These are phyloP conservation scores for Dicranocentrus wangi DNA, from an alignment of 2,888 invertebrate species.

Conservation along the genomic window DNA sequence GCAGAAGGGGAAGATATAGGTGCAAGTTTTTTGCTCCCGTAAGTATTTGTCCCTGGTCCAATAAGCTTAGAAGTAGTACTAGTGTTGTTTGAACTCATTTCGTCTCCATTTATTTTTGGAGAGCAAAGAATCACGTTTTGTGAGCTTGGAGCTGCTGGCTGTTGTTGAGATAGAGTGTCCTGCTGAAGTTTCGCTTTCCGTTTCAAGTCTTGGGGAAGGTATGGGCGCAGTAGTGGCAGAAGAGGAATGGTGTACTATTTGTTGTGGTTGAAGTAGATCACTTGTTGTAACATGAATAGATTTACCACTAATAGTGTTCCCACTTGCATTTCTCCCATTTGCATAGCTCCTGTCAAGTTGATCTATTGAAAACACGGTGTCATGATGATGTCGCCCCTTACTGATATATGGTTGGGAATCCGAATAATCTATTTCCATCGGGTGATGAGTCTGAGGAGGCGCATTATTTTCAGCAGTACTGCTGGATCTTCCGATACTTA, in stretches of 20 bases:
- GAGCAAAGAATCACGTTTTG: slow-evolving; percentile 49
- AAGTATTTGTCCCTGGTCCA: slow-evolving; percentile 67
- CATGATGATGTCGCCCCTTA: slow-evolving; percentile 42
- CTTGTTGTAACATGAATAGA: slow-evolving; percentile 37
- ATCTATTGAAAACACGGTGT: slow-evolving; percentile 52
- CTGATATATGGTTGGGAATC: slow-evolving; percentile 59
- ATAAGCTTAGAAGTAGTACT: slow-evolving; percentile 53
- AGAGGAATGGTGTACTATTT: slow-evolving; percentile 51
- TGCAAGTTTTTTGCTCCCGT: slow-evolving; percentile 48
- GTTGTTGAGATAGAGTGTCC: slow-evolving; percentile 1
- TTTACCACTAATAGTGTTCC: slow-evolving; percentile 35
- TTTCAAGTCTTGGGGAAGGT: slow-evolving; percentile 69
- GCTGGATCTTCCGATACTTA: slow-evolving; percentile 42
- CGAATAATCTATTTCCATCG: slow-evolving; percentile 64
- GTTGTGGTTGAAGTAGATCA: slow-evolving; percentile 55
- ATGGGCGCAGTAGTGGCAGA: slow-evolving; percentile 56
- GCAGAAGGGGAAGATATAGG: slow-evolving; percentile 16
- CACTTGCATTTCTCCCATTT: slow-evolving; percentile 36
- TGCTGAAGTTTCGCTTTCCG: slow-evolving; percentile 61
- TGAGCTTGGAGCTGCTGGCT: not conserved
- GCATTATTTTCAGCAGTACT: not conserved
- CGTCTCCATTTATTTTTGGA: slow-evolving; percentile 72
- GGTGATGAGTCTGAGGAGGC: slow-evolving; percentile 4
- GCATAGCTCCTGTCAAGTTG: slow-evolving; percentile 64
- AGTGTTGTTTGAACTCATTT: slow-evolving; percentile 63